These are phyloP conservation scores for Notodonta ziczac DNA, from an alignment of 2,888 invertebrate genomes.

Conservation along the genomic window DNA sequence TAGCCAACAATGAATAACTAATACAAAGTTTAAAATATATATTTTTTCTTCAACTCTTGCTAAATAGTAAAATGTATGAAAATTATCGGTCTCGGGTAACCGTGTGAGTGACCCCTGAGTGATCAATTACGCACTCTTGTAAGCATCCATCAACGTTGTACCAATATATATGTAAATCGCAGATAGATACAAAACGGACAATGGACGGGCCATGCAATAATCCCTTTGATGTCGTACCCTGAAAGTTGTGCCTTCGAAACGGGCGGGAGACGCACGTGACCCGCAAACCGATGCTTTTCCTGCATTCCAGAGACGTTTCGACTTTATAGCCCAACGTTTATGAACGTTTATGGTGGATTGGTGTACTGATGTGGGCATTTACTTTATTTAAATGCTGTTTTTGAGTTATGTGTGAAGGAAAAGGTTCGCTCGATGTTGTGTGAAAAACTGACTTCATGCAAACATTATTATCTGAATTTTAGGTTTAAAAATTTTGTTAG, in stretches of 20 bases:
- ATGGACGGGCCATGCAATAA: constrained; percentile 28
- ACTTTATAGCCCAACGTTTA: constrained; percentile 6
- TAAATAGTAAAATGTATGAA: too few relatives aligned
- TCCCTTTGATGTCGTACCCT: constrained; percentile 30
- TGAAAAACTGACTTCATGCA: too few relatives aligned
- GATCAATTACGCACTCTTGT: too few relatives aligned
- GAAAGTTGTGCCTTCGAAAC: constrained; percentile 6
- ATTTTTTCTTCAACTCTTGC: too few relatives aligned
- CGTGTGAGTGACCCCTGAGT: too few relatives aligned
- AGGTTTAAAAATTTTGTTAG: too few relatives aligned
- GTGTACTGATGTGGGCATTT: not conserved
- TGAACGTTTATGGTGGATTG: constrained; percentile 1
- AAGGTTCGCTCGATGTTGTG: too few relatives aligned
- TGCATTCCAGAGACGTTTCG: constrained; percentile 5
- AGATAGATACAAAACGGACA: constrained; percentile 24
- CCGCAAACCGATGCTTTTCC: not conserved
- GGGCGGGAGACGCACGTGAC: constrained; percentile 5
- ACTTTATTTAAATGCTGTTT: not conserved
- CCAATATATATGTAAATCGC: constrained; percentile 31
- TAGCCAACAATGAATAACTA: not conserved
- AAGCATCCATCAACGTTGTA: too few relatives aligned
- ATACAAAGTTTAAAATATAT: too few relatives aligned
- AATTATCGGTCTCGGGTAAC: too few relatives aligned
- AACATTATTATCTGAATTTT: too few relatives aligned
- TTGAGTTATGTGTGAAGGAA: too few relatives aligned